phyloP scores from a whole-genome alignment of 2,888 invertebrate genomes.

The Willowsia nigromaculata region DNA sequence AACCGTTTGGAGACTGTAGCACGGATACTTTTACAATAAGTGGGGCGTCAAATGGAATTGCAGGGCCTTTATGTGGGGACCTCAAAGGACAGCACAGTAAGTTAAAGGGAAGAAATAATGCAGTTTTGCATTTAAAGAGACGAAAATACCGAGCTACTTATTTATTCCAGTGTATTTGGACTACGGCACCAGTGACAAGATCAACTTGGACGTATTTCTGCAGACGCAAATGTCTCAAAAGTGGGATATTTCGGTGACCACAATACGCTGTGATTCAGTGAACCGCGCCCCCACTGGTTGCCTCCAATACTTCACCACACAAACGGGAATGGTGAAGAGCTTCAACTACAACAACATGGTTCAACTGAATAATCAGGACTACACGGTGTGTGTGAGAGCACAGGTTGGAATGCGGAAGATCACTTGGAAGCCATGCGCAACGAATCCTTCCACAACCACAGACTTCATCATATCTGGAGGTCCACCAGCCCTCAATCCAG shows the following conservation, averaged over 20 bases:
- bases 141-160: too few relatives aligned
- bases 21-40: constrained; percentile 71
- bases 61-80: too few relatives aligned
- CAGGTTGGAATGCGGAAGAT: constrained; percentile 86
- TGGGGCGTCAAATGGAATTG: too few relatives aligned
- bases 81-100: too few relatives aligned
- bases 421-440: constrained; percentile 71
- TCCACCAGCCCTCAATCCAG: constrained; percentile 54
- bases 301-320: constrained; percentile 89
- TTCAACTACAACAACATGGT: constrained; percentile 86
- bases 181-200: constrained; percentile 73
- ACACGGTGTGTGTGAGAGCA: constrained; percentile 90
- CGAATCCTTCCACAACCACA: constrained; percentile 52
- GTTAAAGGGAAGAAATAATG: too few relatives aligned
- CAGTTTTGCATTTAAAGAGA: too few relatives aligned
- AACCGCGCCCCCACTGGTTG: constrained; percentile 86
- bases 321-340: constrained; percentile 89
- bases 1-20: constrained; percentile 67
- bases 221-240: constrained; percentile 54
- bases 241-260: constrained; percentile 76
- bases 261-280: constrained; percentile 75
- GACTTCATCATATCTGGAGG: constrained; percentile 66
- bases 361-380: constrained; percentile 92
- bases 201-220: constrained; percentile 70
- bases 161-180: constrained; percentile 74